Evolutionary conservation across 2,113 vertebrate species (phyloP).

Genomic region (Pelvicachromis taeniatus): DNA sequence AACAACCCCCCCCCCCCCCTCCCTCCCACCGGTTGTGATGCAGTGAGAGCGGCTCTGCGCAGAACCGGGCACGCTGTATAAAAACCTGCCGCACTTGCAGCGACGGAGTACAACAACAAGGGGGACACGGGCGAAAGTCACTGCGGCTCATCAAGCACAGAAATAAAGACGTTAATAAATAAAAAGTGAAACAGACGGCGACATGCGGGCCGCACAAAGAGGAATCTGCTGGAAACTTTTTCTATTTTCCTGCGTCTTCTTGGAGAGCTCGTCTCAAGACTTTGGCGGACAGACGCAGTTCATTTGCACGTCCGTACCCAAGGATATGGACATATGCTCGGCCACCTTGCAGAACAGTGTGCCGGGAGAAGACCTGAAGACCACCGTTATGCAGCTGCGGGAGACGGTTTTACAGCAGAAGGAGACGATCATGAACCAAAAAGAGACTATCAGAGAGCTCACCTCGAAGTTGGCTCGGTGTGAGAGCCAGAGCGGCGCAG

Average conservation of each 20-base stretch:
- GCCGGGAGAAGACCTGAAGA: constrained; percentile 84
- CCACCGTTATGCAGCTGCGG: constrained; percentile 88
- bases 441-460: constrained; percentile 93
- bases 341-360: constrained; percentile 84
- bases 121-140: constrained; percentile 38
- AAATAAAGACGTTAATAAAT: background rate
- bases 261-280: constrained; percentile 76
- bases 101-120: constrained; percentile 46
- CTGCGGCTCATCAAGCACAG: background rate
- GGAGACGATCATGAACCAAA: constrained; percentile 95
- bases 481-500: constrained; percentile 84
- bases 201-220: constrained; percentile 50
- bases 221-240: constrained; percentile 74
- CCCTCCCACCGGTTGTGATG: constrained; percentile 59
- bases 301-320: constrained; percentile 95
- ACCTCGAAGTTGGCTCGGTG: constrained; percentile 92
- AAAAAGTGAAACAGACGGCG: background rate
- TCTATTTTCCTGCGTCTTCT: constrained; percentile 68
- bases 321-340: constrained; percentile 92
- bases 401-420: constrained; percentile 96
- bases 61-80: constrained; percentile 67
- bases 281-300: constrained; percentile 90
- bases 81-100: constrained; percentile 60
- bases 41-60: constrained; percentile 64
- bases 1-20: constrained; percentile 26